Percentiles rank a stretch among this genome's conserved stretches.
These are phyloP conservation scores for Hylaeus volcanicus DNA, from an alignment of 1,140 invertebrate species.

Conservation along the genomic window DNA sequence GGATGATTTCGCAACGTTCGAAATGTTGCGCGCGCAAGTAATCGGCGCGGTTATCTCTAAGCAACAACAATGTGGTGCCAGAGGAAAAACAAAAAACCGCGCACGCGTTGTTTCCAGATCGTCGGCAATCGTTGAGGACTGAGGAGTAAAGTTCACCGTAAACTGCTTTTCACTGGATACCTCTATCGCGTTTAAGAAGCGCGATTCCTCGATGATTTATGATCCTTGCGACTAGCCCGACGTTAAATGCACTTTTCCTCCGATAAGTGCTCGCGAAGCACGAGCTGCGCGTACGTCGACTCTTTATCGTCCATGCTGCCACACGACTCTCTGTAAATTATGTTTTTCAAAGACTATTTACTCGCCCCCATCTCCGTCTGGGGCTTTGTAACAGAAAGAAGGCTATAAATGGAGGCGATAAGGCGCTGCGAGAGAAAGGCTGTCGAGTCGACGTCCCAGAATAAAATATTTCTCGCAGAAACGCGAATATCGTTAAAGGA, in stretches of 20 bases:
- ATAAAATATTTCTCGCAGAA: no score
- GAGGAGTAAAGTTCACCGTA: slow-evolving; percentile 49
- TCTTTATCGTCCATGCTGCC: slow-evolving; percentile 55
- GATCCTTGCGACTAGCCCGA: slow-evolving; percentile 17
- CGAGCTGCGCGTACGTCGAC: slow-evolving; percentile 61
- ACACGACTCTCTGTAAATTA: slow-evolving; percentile 53
- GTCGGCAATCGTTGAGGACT: neutral
- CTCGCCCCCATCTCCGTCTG: no score
- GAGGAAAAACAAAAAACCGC: neutral
- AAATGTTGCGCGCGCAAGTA: no score
- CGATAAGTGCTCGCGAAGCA: slow-evolving; percentile 43
- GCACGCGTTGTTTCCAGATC: neutral
- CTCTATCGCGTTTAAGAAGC: slow-evolving; percentile 4
- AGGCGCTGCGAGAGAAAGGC: no score
- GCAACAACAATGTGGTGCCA: neutral
- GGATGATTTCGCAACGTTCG: no score
- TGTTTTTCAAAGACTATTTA: slow-evolving; percentile 6
- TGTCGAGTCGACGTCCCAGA: no score
- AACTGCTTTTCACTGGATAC: slow-evolving; percentile 46
- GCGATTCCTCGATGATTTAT: slow-evolving; percentile 39
- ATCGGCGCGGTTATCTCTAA: no score
- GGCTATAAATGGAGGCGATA: neutral
- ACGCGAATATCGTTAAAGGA: no score
- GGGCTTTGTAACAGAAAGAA: neutral
- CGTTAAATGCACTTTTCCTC: slow-evolving; percentile 48